Evolutionary conservation across 2,113 vertebrate species (phyloP).

Genomic region (Oryzias melastigma): DNA sequence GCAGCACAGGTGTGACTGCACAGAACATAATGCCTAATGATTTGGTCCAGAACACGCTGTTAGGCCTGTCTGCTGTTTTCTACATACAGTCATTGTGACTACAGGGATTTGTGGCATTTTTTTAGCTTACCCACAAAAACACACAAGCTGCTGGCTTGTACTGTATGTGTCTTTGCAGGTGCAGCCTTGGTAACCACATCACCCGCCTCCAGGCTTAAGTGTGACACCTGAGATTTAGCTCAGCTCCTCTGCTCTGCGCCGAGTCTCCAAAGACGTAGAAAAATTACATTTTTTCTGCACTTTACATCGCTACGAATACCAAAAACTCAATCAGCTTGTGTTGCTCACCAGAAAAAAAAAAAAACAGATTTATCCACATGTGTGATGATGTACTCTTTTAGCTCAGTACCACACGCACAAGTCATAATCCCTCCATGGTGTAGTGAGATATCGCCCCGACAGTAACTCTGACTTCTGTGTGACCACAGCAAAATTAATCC

Average conservation of each 20-base stretch:
- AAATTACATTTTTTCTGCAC: slow-evolving; percentile 26
- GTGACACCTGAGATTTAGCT: slow-evolving; percentile 45
- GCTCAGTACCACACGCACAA: not conserved
- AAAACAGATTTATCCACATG: not conserved
- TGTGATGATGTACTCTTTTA: slow-evolving; percentile 10
- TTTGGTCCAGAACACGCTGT: slow-evolving; percentile 6
- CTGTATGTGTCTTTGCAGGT: slow-evolving; percentile 39
- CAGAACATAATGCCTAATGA: slow-evolving; percentile 16
- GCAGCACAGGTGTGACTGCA: slow-evolving; percentile 2
- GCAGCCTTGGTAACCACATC: slow-evolving; percentile 25
- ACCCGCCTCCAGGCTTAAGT: slow-evolving; percentile 39
- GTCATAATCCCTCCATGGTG: not conserved
- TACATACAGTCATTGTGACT: slow-evolving; percentile 24
- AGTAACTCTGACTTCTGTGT: slow-evolving; percentile 1
- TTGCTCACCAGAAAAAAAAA: slow-evolving; percentile 2
- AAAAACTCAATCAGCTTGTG: not conserved
- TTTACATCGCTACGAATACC: slow-evolving; percentile 2
- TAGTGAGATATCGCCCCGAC: not conserved
- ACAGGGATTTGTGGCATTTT: slow-evolving; percentile 12
- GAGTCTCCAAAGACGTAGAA: slow-evolving; percentile 17
- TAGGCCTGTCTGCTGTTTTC: slow-evolving; percentile 10
- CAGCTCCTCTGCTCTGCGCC: slow-evolving; percentile 14
- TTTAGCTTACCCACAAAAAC: slow-evolving; percentile 3
- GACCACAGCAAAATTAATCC: not conserved
- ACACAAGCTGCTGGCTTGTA: slow-evolving; percentile 29